Evolutionary conservation across 1,140 invertebrate species (phyloP), one percentile per base, ranked within the genome.

Genomic region (Caligus rogercresseyi): DNA sequence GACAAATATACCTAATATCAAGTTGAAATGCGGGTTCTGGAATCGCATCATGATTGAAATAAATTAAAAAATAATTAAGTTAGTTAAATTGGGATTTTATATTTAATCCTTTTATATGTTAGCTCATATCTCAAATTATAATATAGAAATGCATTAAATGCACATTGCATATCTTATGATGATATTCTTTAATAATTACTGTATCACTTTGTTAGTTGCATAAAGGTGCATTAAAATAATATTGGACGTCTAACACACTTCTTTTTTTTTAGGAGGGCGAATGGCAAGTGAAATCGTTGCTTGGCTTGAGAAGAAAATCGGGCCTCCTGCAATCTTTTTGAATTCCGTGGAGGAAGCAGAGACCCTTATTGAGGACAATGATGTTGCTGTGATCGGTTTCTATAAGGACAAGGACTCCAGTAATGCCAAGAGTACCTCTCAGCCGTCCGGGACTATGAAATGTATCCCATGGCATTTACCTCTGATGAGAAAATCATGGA

Each of bases 381-480:
- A 87, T 65, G 84, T 88, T 65, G 83, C 84, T 61, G 81, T 92
- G 71, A 76, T 98, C 73, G 95, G 92, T 73, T 97, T 93, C 81
- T 98, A 97, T 80, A 76, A 85, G 75, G 85, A 95, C 72, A 74
- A 77, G 55, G 78, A 82, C 31, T 81, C 82, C 54, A 82, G 81
- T 19, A 81, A 76, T 58, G 91, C 90, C 25, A 91, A 92, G 74
- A 76, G 55, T 98, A 87, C 78, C 73, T 89, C 61, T 77, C 81
- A 66, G 84, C 84, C 67, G 94, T 89, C 61, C 78, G 78, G 66
- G 72, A 75, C 14, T 76, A 88, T 68, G 93, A 98, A 72, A 90
- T 94, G 72, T 79, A 87, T 74, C 79, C 81, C 31, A 98, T 98
- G 73, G 95, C 79, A 71, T 82, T 98, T 69, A 83, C 85, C 54